Evolutionary conservation across 2,888 invertebrate species (phyloP), one percentile per base, ranked within the genome.

Genomic region (Altica lythri): DNA sequence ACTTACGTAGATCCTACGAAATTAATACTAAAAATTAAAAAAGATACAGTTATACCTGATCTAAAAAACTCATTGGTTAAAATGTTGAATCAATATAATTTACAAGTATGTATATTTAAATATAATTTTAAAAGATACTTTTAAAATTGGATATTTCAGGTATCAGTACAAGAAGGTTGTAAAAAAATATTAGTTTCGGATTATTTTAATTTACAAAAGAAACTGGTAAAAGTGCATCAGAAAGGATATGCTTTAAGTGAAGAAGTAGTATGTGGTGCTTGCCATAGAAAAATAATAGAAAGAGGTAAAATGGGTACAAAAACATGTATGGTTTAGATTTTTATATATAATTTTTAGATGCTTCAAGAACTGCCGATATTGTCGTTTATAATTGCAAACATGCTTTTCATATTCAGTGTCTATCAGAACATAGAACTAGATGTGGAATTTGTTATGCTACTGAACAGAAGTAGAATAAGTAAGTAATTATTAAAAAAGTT

Each of bases 51-150:
- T 73, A 94, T 99, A 66, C 92, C 92, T 5, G 93, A 93, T 29
- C 79, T 98, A 32, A 88, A 95, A 65, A 88, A 90, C 68, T 92
- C 95, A 0, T 80, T 98, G 6, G 92, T 93, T 1, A 95, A 95
- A 79, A 94, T 98, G 86, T 83, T 98, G 78, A 89, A 91, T 67
- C 98, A 98, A 74, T 97, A 94, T 75, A 92, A 92, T 71, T 80
- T 96, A 54, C 95, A 96, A 78, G 86, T 86, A 72, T 14, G 13
- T 14, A 9, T 16, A 3, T 14, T 10, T 22, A 12, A 25, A 5
- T 25, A 25, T 25, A 25, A 25, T 25, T 6, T 10, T 10, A 38
- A 19, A 25, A 40, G 14, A 27, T 2, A 2, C 4, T 8, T 27
- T n/a, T 27, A n/a, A 2, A 27, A 27, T 9, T 27, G n/a, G 2